Evolutionary conservation across 2,797 vertebrate species (phyloP).

Genomic region (Myotis vivesi): DNA sequence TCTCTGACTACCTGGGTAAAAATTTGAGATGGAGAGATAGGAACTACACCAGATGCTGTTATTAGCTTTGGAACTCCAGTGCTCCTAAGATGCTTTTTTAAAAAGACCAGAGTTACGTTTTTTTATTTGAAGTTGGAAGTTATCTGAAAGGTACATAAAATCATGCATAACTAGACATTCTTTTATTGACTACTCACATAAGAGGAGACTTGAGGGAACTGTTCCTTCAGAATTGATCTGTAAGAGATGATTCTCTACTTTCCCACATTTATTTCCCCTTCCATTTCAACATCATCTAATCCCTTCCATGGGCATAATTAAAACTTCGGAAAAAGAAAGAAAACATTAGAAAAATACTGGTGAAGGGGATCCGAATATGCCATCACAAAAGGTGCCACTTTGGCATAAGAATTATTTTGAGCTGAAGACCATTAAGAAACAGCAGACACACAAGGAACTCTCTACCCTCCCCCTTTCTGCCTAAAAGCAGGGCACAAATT

Average conservation of each 20-base stretch:
- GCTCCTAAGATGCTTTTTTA: conserved; percentile 44
- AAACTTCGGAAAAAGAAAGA: conserved; percentile 24
- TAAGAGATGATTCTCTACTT: conserved; percentile 49
- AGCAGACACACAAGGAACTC: background rate
- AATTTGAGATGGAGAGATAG: conserved; percentile 12
- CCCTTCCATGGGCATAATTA: background rate
- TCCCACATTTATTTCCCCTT: conserved; percentile 26
- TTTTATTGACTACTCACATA: conserved; percentile 72
- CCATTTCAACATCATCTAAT: conserved; percentile 35
- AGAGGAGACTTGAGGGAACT: conserved; percentile 58
- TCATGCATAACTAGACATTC: conserved; percentile 58
- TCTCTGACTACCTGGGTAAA: conserved; percentile 20
- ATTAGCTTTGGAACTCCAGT: conserved; percentile 67
- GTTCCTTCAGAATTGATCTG: conserved; percentile 63
- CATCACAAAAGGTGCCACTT: background rate
- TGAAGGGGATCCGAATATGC: background rate
- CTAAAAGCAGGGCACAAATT: background rate
- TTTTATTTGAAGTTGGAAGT: conserved; percentile 66
- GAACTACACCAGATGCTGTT: conserved; percentile 20
- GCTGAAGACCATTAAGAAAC: conserved; percentile 2
- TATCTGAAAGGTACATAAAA: conserved; percentile 75
- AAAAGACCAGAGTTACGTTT: conserved; percentile 70
- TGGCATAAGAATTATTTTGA: background rate
- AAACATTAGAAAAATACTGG: conserved; percentile 37
- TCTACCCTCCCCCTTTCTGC: background rate